Conservation (phyloP, 2,797 vertebrate species). For the Pygocentrus nattereri region DNA sequence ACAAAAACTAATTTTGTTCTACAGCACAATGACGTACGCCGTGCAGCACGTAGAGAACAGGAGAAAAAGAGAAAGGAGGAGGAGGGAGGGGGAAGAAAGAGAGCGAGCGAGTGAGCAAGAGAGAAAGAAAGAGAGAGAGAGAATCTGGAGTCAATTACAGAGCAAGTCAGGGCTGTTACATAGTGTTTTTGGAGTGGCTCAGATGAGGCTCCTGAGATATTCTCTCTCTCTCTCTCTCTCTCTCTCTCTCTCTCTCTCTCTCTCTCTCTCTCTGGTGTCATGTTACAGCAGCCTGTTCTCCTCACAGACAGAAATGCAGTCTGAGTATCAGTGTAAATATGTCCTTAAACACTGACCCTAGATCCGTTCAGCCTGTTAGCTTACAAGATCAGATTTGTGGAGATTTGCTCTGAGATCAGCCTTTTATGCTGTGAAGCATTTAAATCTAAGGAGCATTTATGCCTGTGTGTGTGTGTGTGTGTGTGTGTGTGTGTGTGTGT, state of each 20-base stretch:
- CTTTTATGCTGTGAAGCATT: neutral
- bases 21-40: slow-evolving; percentile 28
- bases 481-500: neutral
- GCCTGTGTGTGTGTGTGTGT: neutral
- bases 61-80: slow-evolving; percentile 16
- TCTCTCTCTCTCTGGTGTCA: slow-evolving; percentile 20
- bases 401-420: neutral
- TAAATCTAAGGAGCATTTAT: neutral
- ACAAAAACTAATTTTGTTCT: slow-evolving; percentile 25
- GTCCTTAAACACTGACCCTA: slow-evolving; percentile 21
- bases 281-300: slow-evolving; percentile 40
- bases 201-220: slow-evolving; percentile 60
- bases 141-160: slow-evolving; percentile 61
- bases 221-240: slow-evolving; percentile 8
- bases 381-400: slow-evolving; percentile 16
- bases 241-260: slow-evolving; percentile 3
- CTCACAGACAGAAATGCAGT: slow-evolving; percentile 37
- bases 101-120: slow-evolving; percentile 10
- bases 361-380: slow-evolving; percentile 12
- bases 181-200: slow-evolving; percentile 79
- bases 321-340: slow-evolving; percentile 27
- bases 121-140: slow-evolving; percentile 29
- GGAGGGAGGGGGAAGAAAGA: neutral
- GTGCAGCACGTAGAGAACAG: neutral
- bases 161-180: slow-evolving; percentile 70